These are phyloP conservation scores for Indicator indicator DNA, from an alignment of 2,113 vertebrate species.

Conservation along the genomic window DNA sequence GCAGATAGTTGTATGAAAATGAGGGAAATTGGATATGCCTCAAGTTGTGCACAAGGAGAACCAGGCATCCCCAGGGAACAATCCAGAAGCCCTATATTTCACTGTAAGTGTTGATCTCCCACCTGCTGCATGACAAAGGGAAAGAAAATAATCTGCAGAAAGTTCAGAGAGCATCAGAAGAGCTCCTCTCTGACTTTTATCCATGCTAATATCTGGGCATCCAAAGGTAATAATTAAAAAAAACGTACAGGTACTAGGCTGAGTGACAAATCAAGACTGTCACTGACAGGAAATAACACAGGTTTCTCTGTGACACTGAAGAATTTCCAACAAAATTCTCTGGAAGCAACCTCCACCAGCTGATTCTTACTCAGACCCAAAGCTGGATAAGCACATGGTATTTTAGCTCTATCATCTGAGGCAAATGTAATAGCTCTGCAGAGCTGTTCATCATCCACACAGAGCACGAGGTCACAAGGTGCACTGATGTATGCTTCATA, in stretches of 20 bases:
- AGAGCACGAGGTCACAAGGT: neutral
- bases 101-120: neutral
- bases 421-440: neutral
- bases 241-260: neutral
- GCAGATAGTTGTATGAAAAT: neutral
- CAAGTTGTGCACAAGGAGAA: neutral
- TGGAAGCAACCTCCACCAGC: neutral
- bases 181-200: neutral
- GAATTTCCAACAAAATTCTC: neutral
- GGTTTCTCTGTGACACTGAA: neutral
- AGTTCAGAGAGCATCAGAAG: neutral
- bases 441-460: neutral
- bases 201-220: neutral
- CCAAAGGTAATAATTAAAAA: neutral
- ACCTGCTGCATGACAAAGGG: slow-evolving; percentile 14
- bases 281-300: neutral
- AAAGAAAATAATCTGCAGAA: neutral
- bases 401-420: neutral
- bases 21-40: neutral
- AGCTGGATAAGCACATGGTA: neutral
- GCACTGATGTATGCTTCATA: neutral
- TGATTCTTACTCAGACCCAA: neutral
- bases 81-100: neutral
- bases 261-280: neutral
- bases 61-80: neutral